Evolutionary conservation across 2,113 vertebrate species (phyloP).

Genomic region (Apeltes quadracus): DNA sequence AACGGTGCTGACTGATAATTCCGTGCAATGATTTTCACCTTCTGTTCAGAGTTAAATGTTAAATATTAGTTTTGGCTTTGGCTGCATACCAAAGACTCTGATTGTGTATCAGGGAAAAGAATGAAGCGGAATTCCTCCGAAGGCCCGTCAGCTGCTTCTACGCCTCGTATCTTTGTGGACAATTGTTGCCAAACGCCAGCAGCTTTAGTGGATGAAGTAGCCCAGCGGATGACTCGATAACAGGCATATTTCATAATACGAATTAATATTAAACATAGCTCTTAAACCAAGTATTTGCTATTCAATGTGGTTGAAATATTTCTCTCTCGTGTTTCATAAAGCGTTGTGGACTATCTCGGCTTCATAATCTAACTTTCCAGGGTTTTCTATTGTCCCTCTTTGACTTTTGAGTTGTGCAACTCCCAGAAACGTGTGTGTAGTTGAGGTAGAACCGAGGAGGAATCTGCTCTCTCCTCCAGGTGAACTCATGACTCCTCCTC

Average conservation of each 20-base stretch:
- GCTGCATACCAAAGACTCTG: background rate
- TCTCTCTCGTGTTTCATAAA: background rate
- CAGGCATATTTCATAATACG: background rate
- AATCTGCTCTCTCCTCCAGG: constrained; percentile 16
- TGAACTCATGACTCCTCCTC: constrained; percentile 37
- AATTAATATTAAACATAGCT: background rate
- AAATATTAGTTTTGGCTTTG: no score
- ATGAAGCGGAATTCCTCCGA: background rate
- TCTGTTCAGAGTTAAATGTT: no score
- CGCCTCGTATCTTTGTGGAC: constrained; percentile 5
- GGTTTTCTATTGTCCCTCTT: background rate
- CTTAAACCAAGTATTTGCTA: background rate
- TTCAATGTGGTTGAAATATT: constrained; percentile 12
- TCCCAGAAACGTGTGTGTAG: background rate
- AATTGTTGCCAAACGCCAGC: background rate
- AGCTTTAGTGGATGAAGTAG: background rate
- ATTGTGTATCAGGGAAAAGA: background rate
- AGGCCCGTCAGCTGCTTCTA: background rate
- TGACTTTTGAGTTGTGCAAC: constrained; percentile 14
- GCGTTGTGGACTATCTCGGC: background rate
- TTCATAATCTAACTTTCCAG: background rate
- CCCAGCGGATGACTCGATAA: background rate
- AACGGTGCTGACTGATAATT: no score
- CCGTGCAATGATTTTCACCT: no score
- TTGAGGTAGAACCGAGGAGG: constrained; percentile 18